Conservation (phyloP, 92 coral and sea anemone species). For the Heteractis magnifica region DNA sequence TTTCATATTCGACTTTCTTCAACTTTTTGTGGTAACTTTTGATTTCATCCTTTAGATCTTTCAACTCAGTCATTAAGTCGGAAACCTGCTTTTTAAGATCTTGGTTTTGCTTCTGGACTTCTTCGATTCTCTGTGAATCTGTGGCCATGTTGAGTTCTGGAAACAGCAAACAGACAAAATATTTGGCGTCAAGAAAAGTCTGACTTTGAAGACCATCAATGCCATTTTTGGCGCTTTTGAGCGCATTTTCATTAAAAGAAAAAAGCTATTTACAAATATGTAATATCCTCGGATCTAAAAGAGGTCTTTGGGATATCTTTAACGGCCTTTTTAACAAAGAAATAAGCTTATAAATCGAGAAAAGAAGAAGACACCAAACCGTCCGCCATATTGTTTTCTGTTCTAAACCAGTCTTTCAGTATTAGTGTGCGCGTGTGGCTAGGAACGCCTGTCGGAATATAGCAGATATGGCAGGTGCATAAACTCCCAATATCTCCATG, state of each 20-base stretch:
- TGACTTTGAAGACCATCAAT: background rate
- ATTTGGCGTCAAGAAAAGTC: background rate
- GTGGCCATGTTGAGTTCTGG: slow-evolving; percentile 30
- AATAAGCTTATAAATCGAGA: background rate
- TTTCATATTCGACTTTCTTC: slow-evolving; percentile 86
- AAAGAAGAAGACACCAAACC: background rate
- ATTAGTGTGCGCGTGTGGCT: background rate
- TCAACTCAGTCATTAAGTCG: slow-evolving; percentile 54
- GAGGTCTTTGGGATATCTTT: slow-evolving; percentile 6
- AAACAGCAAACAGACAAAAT: slow-evolving; percentile 36
- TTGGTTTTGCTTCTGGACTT: slow-evolving; percentile 18
- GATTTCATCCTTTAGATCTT: slow-evolving; percentile 51
- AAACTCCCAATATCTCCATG: slow-evolving; percentile 7
- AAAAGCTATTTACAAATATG: slow-evolving; percentile 29
- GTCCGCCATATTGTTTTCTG: slow-evolving; percentile 25
- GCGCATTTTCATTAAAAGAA: background rate
- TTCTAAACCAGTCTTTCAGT: slow-evolving; percentile 8
- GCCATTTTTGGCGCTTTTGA: background rate
- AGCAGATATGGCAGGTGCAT: slow-evolving; percentile 5
- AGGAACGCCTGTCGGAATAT: slow-evolving; percentile 20
- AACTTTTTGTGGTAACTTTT: slow-evolving; percentile 67
- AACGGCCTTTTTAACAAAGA: background rate
- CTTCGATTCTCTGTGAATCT: slow-evolving; percentile 8
- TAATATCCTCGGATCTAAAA: slow-evolving; percentile 14
- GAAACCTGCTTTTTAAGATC: slow-evolving; percentile 38